These are phyloP conservation scores for Cherax quadricarinatus DNA, from an alignment of 1,140 invertebrate genomes.

Conservation along the genomic window DNA sequence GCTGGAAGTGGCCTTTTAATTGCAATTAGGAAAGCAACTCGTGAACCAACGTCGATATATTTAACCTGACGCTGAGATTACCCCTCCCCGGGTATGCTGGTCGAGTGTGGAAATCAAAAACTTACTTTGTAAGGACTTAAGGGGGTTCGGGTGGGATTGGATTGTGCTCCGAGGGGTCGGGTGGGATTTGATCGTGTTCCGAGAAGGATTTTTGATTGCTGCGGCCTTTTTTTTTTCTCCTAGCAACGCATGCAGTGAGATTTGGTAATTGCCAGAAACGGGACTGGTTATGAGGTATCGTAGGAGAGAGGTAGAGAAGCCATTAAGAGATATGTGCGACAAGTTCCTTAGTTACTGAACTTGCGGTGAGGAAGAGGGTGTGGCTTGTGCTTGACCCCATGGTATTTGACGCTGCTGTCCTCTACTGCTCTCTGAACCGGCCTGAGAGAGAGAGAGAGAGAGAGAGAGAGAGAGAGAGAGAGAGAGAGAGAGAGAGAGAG, in stretches of 20 bases:
- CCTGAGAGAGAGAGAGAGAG: not conserved
- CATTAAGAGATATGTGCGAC: not conserved
- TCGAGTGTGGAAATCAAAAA: no score
- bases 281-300: no score
- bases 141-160: no score
- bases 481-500: not conserved
- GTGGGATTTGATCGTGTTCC: no score
- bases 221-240: no score
- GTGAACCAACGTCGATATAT: not conserved
- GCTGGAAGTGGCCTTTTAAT: constrained; percentile 2
- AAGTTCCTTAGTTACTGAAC: not conserved
- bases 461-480: not conserved
- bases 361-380: not conserved
- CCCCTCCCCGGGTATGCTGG: no score
- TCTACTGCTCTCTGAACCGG: not conserved
- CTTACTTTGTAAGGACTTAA: no score
- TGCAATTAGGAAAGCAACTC: not conserved
- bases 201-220: no score
- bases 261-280: no score
- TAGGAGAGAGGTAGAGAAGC: no score
- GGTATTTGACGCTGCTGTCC: not conserved
- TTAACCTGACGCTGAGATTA: not conserved
- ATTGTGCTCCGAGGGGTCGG: no score
- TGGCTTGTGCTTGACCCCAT: not conserved
- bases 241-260: no score